These are phyloP conservation scores for Empidonax traillii DNA, from an alignment of 2,113 vertebrate species.

Conservation along the genomic window DNA sequence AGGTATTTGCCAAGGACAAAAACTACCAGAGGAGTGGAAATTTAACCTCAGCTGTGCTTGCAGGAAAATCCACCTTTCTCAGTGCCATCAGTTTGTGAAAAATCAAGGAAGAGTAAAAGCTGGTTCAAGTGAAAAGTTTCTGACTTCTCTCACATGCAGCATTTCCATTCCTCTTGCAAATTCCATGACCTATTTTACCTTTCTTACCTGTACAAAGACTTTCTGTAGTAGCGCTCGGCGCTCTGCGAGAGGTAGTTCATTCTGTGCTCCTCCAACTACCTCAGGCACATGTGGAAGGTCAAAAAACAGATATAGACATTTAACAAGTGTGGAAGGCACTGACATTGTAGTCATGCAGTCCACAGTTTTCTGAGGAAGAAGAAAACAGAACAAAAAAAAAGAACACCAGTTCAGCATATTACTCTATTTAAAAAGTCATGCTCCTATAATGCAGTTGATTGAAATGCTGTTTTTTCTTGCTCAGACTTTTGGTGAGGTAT, in stretches of 20 bases:
- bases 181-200: not conserved
- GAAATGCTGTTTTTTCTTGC: not conserved
- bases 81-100: not conserved
- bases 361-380: constrained; percentile 90
- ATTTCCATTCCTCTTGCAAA: not conserved
- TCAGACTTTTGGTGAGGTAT: not conserved
- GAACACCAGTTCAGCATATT: not conserved
- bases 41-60: not conserved
- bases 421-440: not conserved
- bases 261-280: constrained; percentile 86
- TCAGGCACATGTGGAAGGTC: constrained; percentile 97
- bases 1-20: not conserved
- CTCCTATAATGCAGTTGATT: not conserved
- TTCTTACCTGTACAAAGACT: constrained; percentile 94
- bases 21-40: not conserved
- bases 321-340: constrained; percentile 97
- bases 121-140: not conserved
- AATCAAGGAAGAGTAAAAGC: not conserved
- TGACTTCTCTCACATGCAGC: not conserved
- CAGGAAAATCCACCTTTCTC: not conserved
- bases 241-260: constrained; percentile 91
- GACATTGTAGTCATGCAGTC: constrained; percentile 99
- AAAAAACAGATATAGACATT: constrained; percentile 99
- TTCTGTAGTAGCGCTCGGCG: constrained; percentile 94
- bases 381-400: constrained; percentile 7